phyloP scores from a whole-genome alignment of 2,797 vertebrate species.

The Phataginus tricuspis region DNA sequence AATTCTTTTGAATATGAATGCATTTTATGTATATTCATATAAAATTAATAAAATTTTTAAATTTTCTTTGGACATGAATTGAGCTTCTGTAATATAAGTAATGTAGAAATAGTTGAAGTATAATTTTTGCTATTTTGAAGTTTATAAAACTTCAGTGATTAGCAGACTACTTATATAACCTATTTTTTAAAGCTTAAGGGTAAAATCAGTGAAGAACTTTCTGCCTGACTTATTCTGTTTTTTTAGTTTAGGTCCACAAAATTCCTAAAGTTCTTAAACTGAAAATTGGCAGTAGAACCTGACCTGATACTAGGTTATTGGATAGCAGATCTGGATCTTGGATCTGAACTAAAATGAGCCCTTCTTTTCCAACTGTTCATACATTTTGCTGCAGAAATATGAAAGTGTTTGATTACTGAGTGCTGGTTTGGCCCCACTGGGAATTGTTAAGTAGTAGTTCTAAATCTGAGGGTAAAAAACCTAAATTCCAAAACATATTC shows the following conservation, averaged over 20 bases:
- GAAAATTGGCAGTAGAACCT: slow-evolving; percentile 6
- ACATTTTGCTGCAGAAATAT: not conserved
- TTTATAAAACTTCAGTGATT: slow-evolving; percentile 27
- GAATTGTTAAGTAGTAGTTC: not conserved
- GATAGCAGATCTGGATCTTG: not conserved
- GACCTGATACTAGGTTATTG: not conserved
- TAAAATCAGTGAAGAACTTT: slow-evolving; percentile 23
- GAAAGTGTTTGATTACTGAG: not conserved
- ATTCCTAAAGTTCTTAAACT: slow-evolving; percentile 11
- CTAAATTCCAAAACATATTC: slow-evolving; percentile 23
- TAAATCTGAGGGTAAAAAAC: not conserved
- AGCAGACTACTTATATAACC: not conserved
- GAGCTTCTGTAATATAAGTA: not conserved
- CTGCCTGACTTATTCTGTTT: not conserved
- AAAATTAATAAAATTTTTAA: not conserved
- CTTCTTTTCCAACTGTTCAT: not conserved
- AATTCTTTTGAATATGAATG: slow-evolving; percentile 35
- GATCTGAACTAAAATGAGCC: slow-evolving; percentile 13
- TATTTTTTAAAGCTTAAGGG: not conserved
- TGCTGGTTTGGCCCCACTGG: not conserved
- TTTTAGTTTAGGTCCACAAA: not conserved
- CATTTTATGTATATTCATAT: slow-evolving; percentile 19
- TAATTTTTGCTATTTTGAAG: not conserved
- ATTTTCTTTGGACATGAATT: not conserved
- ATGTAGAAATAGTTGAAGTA: slow-evolving; percentile 15